Evolutionary conservation across 2,797 vertebrate genomes (phyloP).

Genomic region (Balearica regulorum): DNA sequence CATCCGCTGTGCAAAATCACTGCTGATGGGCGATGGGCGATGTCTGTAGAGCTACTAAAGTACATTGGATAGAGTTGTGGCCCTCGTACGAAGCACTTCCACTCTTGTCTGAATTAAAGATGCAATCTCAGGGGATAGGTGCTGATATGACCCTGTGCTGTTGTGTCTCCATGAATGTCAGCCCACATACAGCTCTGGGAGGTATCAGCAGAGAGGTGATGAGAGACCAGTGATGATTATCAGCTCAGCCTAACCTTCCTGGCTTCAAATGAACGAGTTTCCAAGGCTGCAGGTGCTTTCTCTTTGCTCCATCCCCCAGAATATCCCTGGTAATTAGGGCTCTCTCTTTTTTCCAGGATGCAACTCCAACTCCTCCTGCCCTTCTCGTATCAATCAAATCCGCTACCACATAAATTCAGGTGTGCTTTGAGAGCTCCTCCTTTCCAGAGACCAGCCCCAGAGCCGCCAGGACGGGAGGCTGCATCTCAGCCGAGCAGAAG

Average conservation of each 20-base stretch:
- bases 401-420: not conserved
- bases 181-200: not conserved
- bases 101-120: not conserved
- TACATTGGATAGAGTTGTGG: accelerated
- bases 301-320: not conserved
- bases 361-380: not conserved
- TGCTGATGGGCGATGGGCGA: no score
- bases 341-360: not conserved
- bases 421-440: not conserved
- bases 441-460: not conserved
- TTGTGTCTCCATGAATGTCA: accelerated
- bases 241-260: not conserved
- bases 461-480: not conserved
- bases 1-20: not conserved
- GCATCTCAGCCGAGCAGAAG: not conserved
- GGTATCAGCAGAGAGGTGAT: not conserved
- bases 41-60: not conserved
- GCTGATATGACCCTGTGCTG: accelerated
- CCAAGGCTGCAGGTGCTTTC: not conserved
- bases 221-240: not conserved
- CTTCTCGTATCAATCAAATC: not conserved
- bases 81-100: not conserved
- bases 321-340: not conserved
- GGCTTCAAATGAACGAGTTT: not conserved
- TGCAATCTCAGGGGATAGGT: not conserved